Conservation (phyloP, 2,797 vertebrate genomes). For the Gadopsis marmoratus region DNA sequence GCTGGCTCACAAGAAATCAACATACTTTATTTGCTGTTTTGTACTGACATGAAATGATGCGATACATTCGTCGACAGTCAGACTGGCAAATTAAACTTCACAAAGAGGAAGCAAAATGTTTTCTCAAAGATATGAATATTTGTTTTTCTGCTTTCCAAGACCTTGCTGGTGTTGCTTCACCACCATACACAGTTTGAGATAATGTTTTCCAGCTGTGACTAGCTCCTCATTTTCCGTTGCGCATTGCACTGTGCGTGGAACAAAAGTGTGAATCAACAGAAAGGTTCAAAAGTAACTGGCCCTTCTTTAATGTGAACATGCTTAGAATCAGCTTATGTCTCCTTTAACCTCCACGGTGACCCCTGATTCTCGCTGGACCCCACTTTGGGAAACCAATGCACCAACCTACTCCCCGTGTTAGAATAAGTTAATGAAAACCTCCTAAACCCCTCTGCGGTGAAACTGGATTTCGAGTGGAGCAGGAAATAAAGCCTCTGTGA, state of each 20-base stretch:
- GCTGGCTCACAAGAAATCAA: background rate
- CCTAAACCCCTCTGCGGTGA: conserved; percentile 42
- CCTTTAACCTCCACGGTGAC: conserved; percentile 16
- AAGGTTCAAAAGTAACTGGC: background rate
- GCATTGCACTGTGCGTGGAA: background rate
- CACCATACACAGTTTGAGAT: conserved; percentile 11
- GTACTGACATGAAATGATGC: background rate
- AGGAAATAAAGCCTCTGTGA: conserved; percentile 60
- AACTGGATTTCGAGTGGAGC: conserved; percentile 46
- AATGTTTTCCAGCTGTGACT: conserved; percentile 10
- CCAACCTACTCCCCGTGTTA: conserved; percentile 31
- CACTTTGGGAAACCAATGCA: conserved; percentile 27
- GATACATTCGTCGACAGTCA: background rate
- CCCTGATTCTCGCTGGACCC: conserved; percentile 17
- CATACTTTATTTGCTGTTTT: background rate
- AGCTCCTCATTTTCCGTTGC: too few species aligned
- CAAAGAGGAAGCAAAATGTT: background rate
- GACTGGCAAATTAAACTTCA: background rate
- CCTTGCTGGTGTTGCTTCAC: background rate
- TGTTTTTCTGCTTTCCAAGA: background rate
- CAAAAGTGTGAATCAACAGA: background rate
- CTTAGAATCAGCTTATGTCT: background rate
- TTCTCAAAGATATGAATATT: background rate
- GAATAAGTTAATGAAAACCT: conserved; percentile 58
- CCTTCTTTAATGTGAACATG: background rate